Conservation (phyloP, 2,797 vertebrate species). For the Melanotaenia nigrans region DNA sequence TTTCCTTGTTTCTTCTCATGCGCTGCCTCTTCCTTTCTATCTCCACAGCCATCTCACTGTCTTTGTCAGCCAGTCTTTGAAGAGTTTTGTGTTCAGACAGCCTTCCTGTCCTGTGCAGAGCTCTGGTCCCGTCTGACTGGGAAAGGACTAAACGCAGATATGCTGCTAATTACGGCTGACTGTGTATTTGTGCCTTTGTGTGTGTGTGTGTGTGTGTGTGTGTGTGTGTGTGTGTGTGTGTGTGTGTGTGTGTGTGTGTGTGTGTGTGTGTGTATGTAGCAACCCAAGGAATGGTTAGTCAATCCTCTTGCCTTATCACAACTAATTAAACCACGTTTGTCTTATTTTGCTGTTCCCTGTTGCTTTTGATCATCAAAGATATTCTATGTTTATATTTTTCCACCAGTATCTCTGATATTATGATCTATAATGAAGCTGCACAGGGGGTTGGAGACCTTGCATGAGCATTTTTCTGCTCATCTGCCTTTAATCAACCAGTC, state of each 20-base stretch:
- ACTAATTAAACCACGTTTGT: slow-evolving; percentile 28
- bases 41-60: slow-evolving; percentile 61
- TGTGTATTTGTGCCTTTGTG: not conserved
- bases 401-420: not conserved
- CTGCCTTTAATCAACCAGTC: slow-evolving; percentile 56
- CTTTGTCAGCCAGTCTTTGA: slow-evolving; percentile 76
- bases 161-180: slow-evolving; percentile 45
- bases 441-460: slow-evolving; percentile 42
- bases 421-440: slow-evolving; percentile 27
- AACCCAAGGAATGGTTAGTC: slow-evolving; percentile 8
- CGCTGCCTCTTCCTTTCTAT: slow-evolving; percentile 59
- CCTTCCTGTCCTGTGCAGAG: slow-evolving; percentile 40
- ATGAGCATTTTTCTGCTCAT: slow-evolving; percentile 52
- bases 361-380: not conserved
- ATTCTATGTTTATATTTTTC: slow-evolving; percentile 7
- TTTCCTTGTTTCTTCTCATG: slow-evolving; percentile 36
- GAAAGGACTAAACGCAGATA: slow-evolving; percentile 24
- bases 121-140: slow-evolving; percentile 24
- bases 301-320: not conserved
- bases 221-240: no score
- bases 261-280: not conserved
- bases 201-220: no score
- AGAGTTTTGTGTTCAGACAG: slow-evolving; percentile 69
- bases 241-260: no score
- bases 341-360: slow-evolving; percentile 5